Base-by-base conservation (phyloP, 2,888 invertebrate genomes). In the Zelleria hepariella region DNA sequence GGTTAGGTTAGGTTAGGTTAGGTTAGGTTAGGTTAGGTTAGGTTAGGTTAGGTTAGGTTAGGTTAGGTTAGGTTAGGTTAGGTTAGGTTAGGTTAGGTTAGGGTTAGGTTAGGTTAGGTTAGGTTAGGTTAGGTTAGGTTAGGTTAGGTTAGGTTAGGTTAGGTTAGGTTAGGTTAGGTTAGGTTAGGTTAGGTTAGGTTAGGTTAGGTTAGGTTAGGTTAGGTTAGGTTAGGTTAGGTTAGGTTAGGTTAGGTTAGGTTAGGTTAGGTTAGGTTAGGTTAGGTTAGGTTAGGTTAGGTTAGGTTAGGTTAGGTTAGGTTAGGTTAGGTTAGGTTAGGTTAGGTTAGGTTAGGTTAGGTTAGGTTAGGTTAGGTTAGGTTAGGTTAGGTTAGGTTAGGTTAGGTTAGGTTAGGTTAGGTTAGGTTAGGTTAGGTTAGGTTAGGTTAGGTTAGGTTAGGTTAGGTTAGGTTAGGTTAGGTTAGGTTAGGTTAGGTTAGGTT, bases 1-100 rank as follows among this genome's bases (percentile, higher is more conserved):
- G n/a, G 32, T 7, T 56, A 54, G 47, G 57, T 62, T 65, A 62
- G 61, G 63, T 62, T 64, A 64, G 63, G 62, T 62, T 58, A 59
- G 61, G 57, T 64, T 63, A 62, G 61, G 60, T 65, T 59, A 61
- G 62, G 62, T 63, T 59, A 63, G 59, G 59, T 59, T 59, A 51
- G 56, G 59, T 59, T 59, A 57, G 57, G 55, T 59, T 59, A 59
- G 59, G 55, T 56, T 59, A 57, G 57, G 58, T 59, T 57, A 61
- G 56, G 42, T 56, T 56, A 42, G 56, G 42, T 56, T 56, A 42
- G 56, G 59, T 60, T 60, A 60, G 59, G 59, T 59, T 59, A 59
- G 58, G 59, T 59, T 59, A 59, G 59, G 58, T 58, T 58, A 60
- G 58, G 60, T n/a, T n/a, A n/a, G n/a, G n/a, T n/a, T n/a, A n/a